A percentile compares a stretch with the other conserved stretches of the same genome.
These are phyloP conservation scores for Ormyrus thymus DNA, from an alignment of 2,888 invertebrate genomes.

Conservation along the genomic window DNA sequence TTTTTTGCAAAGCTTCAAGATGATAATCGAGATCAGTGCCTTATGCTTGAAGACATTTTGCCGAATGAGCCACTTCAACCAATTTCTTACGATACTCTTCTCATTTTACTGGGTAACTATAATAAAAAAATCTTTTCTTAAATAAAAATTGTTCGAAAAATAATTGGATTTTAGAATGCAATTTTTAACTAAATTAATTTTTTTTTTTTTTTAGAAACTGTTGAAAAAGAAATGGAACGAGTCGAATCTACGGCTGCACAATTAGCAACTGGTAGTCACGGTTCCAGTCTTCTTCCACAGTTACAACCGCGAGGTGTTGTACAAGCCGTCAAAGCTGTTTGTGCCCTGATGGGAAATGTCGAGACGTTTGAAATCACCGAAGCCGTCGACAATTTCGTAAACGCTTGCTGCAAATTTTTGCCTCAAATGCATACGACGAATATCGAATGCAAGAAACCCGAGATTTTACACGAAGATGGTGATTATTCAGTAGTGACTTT, in stretches of 20 bases:
- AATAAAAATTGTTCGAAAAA: not conserved
- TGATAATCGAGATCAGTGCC: slow-evolving; percentile 85
- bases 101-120: slow-evolving; percentile 85
- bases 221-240: slow-evolving; percentile 88
- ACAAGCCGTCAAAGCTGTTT: slow-evolving; percentile 95
- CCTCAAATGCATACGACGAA: slow-evolving; percentile 71
- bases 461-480: slow-evolving; percentile 82
- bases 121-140: not conserved
- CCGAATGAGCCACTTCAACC: slow-evolving; percentile 85
- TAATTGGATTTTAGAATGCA: not conserved
- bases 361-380: slow-evolving; percentile 92
- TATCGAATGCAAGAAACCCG: slow-evolving; percentile 77
- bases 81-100: slow-evolving; percentile 88
- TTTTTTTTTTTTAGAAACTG: slow-evolving; percentile 79
- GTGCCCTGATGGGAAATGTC: slow-evolving; percentile 90
- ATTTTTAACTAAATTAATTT: not conserved
- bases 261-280: slow-evolving; percentile 70
- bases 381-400: slow-evolving; percentile 81
- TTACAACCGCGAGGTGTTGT: slow-evolving; percentile 84
- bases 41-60: slow-evolving; percentile 86
- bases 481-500: slow-evolving; percentile 83
- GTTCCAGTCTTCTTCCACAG: slow-evolving; percentile 70
- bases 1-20: slow-evolving; percentile 79
- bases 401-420: slow-evolving; percentile 78
- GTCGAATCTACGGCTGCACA: slow-evolving; percentile 81